Evolutionary conservation across 2,888 invertebrate genomes (phyloP).

Genomic region (Papilio gigon): DNA sequence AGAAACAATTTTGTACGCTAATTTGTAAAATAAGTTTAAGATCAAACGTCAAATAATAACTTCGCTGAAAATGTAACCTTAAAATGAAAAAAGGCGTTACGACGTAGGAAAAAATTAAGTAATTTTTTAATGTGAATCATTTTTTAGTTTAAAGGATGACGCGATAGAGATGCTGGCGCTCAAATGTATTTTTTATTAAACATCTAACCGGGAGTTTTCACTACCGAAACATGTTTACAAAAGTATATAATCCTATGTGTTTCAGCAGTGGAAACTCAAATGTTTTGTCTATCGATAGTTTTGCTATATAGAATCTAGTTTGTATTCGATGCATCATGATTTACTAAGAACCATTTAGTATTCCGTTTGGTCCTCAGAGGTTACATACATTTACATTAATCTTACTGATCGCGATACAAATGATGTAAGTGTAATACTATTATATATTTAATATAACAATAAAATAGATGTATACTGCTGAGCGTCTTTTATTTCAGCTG

Average conservation of each 20-base stretch:
- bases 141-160: not conserved
- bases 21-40: slow-evolving; percentile 13
- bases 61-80: too few relatives aligned
- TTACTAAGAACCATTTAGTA: not conserved
- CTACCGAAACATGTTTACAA: not conserved
- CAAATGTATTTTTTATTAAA: not conserved
- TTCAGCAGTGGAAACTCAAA: not conserved
- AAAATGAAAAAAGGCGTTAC: too few relatives aligned
- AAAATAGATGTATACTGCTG: too few relatives aligned
- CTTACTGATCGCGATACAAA: too few relatives aligned
- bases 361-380: not conserved
- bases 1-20: not conserved
- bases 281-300: not conserved
- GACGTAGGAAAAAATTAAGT: too few relatives aligned
- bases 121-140: too few relatives aligned
- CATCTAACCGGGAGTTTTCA: not conserved
- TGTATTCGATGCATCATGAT: not conserved
- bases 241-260: not conserved
- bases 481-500: not conserved
- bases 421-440: too few relatives aligned
- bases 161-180: not conserved
- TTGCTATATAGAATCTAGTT: not conserved
- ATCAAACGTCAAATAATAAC: too few relatives aligned
- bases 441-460: too few relatives aligned
- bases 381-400: not conserved